phyloP scores from a whole-genome alignment of 2,797 vertebrate species.

The Heterohyrax brucei region DNA sequence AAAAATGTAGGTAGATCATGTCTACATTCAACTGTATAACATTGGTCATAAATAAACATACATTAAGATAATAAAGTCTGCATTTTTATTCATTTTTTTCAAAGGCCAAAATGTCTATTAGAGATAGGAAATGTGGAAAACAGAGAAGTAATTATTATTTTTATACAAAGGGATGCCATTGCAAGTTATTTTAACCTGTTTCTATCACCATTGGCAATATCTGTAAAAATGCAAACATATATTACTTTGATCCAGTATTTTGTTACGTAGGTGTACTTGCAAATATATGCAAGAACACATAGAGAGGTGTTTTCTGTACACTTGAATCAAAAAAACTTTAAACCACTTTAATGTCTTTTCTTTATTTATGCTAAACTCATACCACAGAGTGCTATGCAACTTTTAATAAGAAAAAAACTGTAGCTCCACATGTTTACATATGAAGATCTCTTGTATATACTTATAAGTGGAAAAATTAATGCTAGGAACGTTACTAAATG shows the following conservation, averaged over 20 bases:
- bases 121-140: background rate
- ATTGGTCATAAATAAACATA: background rate
- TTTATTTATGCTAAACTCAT: background rate
- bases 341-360: background rate
- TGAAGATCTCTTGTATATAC: background rate
- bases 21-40: background rate
- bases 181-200: background rate
- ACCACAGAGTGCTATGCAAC: background rate
- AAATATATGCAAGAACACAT: background rate
- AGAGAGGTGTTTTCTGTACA: background rate
- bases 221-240: background rate
- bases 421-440: background rate
- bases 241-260: background rate
- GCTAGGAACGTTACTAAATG: background rate
- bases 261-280: background rate
- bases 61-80: slow-evolving; percentile 8
- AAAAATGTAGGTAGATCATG: background rate
- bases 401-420: background rate
- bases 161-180: background rate
- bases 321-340: background rate
- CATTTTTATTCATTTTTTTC: background rate
- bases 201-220: background rate
- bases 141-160: background rate
- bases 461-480: background rate
- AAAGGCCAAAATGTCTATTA: background rate